Percentiles rank a stretch among this genome's conserved stretches.
phyloP scores from a whole-genome alignment of 2,888 invertebrate species.

The Coremacera marginata region DNA sequence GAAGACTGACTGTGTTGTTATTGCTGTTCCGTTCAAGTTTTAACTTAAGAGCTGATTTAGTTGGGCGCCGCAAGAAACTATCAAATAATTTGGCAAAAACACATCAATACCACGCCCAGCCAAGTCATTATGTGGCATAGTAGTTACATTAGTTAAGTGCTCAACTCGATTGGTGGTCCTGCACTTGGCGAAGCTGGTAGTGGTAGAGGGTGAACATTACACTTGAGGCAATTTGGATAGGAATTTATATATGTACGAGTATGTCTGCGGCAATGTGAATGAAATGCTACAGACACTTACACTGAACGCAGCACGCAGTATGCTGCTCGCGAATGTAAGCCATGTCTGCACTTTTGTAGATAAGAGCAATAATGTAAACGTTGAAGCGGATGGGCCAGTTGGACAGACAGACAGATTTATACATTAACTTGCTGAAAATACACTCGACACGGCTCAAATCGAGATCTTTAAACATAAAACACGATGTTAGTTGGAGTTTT shows the following conservation, averaged over 20 bases:
- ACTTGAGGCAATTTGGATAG: no score
- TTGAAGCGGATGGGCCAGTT: background rate
- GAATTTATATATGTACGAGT: background rate
- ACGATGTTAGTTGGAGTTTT: background rate
- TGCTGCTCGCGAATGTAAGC: background rate
- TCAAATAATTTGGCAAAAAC: conserved; percentile 13
- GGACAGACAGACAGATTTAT: background rate
- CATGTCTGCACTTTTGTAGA: background rate
- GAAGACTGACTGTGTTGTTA: background rate
- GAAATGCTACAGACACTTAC: background rate
- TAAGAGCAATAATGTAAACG: background rate
- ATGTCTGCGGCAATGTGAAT: background rate
- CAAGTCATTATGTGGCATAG: conserved; percentile 14
- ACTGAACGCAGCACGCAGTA: background rate
- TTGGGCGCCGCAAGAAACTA: background rate
- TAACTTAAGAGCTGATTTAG: conserved; percentile 10
- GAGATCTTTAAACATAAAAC: background rate
- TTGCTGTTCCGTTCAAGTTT: background rate
- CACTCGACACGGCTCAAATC: background rate
- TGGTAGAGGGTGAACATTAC: no score
- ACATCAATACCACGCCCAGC: background rate
- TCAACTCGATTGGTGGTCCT: background rate
- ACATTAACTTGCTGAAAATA: background rate
- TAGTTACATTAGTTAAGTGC: conserved; percentile 15
- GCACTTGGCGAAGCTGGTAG: no score